A percentile compares a stretch with the other conserved stretches of the same genome.
These are phyloP conservation scores for Xiphophorus couchianus DNA, from an alignment of 2,113 vertebrate species.

Conservation along the genomic window DNA sequence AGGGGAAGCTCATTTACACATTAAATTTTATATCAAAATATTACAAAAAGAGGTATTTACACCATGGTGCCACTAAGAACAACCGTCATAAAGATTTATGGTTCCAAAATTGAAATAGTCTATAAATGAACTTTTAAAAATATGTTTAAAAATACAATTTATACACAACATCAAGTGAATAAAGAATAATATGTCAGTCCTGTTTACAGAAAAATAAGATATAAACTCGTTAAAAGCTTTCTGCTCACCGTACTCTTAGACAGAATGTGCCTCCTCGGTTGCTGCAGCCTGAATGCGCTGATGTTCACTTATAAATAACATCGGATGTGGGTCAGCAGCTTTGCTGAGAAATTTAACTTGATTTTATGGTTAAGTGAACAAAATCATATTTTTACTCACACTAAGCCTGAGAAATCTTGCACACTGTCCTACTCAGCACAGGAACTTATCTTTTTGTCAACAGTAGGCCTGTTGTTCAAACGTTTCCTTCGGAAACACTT, in stretches of 20 bases:
- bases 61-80: not conserved
- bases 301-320: slow-evolving; percentile 43
- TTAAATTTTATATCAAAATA: not conserved
- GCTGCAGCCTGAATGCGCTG: slow-evolving; percentile 64
- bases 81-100: not conserved
- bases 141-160: not conserved
- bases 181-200: not conserved
- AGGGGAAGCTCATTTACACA: not conserved
- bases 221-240: not conserved
- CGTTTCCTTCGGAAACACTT: slow-evolving; percentile 22
- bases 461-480: slow-evolving; percentile 51
- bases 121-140: not conserved
- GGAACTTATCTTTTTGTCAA: slow-evolving; percentile 55
- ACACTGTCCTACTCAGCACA: slow-evolving; percentile 3
- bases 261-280: slow-evolving; percentile 63
- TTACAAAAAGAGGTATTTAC: not conserved
- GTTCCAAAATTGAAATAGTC: no score
- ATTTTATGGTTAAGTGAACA: slow-evolving; percentile 45
- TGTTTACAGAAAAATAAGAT: not conserved
- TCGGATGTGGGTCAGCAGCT: slow-evolving; percentile 16
- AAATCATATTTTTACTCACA: slow-evolving; percentile 27
- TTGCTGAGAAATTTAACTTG: slow-evolving; percentile 12
- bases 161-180: not conserved
- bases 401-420: slow-evolving; percentile 9
- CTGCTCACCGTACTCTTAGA: slow-evolving; percentile 65